Evolutionary conservation across 2,888 invertebrate species (phyloP).

Genomic region (Apotomis betuletana): DNA sequence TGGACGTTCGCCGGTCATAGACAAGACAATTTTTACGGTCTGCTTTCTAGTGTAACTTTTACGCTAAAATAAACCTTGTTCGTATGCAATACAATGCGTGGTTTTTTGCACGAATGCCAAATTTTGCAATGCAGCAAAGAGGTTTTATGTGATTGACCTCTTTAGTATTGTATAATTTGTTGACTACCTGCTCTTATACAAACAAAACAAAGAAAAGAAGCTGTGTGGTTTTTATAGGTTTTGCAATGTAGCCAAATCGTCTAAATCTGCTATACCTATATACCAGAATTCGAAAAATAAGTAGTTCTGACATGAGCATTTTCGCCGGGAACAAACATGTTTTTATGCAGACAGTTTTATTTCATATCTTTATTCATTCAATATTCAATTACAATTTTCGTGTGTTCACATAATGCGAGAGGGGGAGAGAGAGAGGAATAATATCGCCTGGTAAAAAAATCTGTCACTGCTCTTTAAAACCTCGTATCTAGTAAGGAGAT

Average conservation of each 20-base stretch:
- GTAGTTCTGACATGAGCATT: too few species aligned
- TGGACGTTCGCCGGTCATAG: constrained; percentile 31
- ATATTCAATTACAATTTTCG: too few species aligned
- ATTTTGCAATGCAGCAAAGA: constrained; percentile 26
- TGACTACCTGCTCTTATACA: neutral
- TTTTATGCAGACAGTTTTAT: too few species aligned
- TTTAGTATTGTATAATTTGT: constrained; percentile 24
- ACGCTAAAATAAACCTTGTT: constrained; percentile 5
- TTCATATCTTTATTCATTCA: too few species aligned
- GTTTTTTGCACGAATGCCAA: constrained; percentile 9
- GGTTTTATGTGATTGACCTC: constrained; percentile 34
- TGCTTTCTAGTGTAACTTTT: constrained; percentile 21
- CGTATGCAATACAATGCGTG: neutral
- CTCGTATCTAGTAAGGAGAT: too few species aligned
- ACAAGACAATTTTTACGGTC: constrained; percentile 32
- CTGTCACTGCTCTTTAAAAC: too few species aligned
- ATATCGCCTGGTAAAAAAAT: too few species aligned
- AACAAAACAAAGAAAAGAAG: constrained; percentile 3
- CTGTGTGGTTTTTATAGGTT: neutral
- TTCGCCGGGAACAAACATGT: too few species aligned
- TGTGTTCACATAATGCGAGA: too few species aligned
- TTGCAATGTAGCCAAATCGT: neutral
- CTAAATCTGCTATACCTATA: too few species aligned
- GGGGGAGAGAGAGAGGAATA: too few species aligned
- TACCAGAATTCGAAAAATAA: too few species aligned